Base-by-base conservation (phyloP, 2,888 invertebrate species). In the Brachypalpus laphriformis region DNA sequence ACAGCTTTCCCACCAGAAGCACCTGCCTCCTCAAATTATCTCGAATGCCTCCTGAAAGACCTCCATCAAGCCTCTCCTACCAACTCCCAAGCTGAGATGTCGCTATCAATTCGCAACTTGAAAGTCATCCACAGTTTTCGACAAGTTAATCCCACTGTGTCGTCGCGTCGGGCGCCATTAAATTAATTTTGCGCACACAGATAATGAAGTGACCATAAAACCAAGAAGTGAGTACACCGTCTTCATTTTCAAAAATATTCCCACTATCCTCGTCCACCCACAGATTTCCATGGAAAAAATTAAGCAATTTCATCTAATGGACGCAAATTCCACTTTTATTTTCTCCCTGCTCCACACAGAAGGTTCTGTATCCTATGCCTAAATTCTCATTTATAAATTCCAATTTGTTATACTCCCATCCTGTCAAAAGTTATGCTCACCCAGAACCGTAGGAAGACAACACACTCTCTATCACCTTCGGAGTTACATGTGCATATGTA, bases 151-250 rank as follows among this genome's bases (percentile, higher is more conserved):
- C 82, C 54, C 22, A 63, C 37, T 37, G 49, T 70, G 75, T 75
- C 70, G 49, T 25, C 25, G 25, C 25, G 3, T 49, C 6, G 34
- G 56, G 47, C 16, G 61, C 47, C 31, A 71, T 82, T 76, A 76
- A 76, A 82, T 76, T 70, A 82, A 70, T 76, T 75, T 37, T 31
- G 18, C 34, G 34, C 75, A 18, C 75, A 40, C 66, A 45, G 51
- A 68, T 74, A 81, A 81, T 74, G 66, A 81, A 74, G 66, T 74
- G 80, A 74, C 80, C 74, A 74, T 66, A 72, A 65, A 72, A 18
- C 59, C 63, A 16, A n/a, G n/a, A n/a, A n/a, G n/a, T n/a, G n/a
- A n/a, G 31, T 5, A 4, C 25, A 0, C n/a, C 9, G 25, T 54
- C 14, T 25, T 25, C 5, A 4, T 25, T 25, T 25, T 25, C 2